These are phyloP conservation scores for Drosophila grimshawi DNA, from an alignment of 1,140 invertebrate genomes.

Conservation along the genomic window DNA sequence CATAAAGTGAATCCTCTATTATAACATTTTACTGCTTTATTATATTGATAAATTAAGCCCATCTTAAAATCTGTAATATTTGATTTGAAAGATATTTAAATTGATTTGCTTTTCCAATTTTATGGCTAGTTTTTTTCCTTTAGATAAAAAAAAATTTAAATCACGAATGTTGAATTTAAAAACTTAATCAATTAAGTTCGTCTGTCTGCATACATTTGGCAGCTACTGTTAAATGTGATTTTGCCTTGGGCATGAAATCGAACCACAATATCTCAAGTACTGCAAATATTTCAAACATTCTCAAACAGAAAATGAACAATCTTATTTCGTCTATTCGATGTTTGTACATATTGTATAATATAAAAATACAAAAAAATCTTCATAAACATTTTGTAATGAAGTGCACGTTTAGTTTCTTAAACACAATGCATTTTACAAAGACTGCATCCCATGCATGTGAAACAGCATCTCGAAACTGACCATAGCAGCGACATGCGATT, in stretches of 20 bases:
- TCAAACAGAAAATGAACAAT: not conserved
- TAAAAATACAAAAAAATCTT: not conserved
- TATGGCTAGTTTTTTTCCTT: too few species aligned
- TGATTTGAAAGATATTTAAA: too few species aligned
- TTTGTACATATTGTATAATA: not conserved
- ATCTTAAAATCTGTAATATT: too few species aligned
- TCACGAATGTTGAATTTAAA: too few species aligned
- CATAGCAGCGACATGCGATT: not conserved
- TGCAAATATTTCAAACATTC: slow-evolving; percentile 10
- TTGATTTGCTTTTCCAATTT: too few species aligned
- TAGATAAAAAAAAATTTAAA: too few species aligned
- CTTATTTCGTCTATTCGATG: not conserved
- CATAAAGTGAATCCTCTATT: too few species aligned
- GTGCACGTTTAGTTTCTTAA: too few species aligned
- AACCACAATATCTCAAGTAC: slow-evolving; percentile 18
- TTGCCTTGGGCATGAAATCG: not conserved
- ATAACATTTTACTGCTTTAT: too few species aligned
- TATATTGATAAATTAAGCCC: too few species aligned
- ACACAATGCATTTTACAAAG: too few species aligned
- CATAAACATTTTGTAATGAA: too few species aligned
- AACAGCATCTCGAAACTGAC: not conserved
- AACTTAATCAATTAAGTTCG: not conserved
- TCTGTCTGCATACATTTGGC: not conserved
- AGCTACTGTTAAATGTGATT: slow-evolving; percentile 2
- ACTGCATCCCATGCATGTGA: not conserved